These are phyloP conservation scores for Ichneumoninae sp. DNA, from an alignment of 2,888 invertebrate species.

Conservation along the genomic window DNA sequence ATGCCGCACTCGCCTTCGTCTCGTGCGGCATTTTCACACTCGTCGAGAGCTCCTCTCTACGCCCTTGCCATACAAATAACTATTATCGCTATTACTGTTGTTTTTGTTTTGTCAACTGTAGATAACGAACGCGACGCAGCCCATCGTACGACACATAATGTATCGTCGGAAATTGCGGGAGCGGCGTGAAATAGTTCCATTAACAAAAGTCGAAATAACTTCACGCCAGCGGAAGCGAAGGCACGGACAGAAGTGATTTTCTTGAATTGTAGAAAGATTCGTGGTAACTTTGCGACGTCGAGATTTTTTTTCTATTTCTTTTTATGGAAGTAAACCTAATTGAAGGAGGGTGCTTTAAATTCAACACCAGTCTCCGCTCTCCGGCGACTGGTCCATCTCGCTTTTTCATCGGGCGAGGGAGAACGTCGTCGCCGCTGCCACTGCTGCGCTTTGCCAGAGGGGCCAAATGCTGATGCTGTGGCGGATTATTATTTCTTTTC, in stretches of 20 bases:
- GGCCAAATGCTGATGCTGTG: neutral
- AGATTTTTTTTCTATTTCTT: constrained; percentile 63
- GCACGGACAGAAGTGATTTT: constrained; percentile 17
- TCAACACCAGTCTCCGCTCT: constrained; percentile 42
- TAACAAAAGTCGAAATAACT: constrained; percentile 9
- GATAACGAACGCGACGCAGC: neutral
- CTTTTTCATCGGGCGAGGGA: neutral
- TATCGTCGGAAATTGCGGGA: neutral
- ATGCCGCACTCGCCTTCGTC: too few species aligned
- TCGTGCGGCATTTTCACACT: too few species aligned
- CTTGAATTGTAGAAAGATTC: constrained; percentile 48
- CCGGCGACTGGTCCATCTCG: constrained; percentile 22
- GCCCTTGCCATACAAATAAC: too few species aligned
- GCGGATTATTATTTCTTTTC: constrained; percentile 53
- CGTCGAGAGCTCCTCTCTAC: too few species aligned
- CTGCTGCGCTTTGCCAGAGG: neutral
- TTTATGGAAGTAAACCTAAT: constrained; percentile 77
- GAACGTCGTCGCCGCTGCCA: neutral
- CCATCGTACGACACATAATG: neutral
- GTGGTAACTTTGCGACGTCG: constrained; percentile 43
- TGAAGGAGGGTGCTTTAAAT: constrained; percentile 71
- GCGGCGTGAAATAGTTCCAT: neutral
- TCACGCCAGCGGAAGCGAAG: neutral
- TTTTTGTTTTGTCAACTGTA: neutral
- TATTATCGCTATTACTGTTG: neutral